Percentiles rank a stretch among this genome's conserved stretches.
These are phyloP conservation scores for Oxycera nigricornis DNA, from an alignment of 2,888 invertebrate species.

Conservation along the genomic window DNA sequence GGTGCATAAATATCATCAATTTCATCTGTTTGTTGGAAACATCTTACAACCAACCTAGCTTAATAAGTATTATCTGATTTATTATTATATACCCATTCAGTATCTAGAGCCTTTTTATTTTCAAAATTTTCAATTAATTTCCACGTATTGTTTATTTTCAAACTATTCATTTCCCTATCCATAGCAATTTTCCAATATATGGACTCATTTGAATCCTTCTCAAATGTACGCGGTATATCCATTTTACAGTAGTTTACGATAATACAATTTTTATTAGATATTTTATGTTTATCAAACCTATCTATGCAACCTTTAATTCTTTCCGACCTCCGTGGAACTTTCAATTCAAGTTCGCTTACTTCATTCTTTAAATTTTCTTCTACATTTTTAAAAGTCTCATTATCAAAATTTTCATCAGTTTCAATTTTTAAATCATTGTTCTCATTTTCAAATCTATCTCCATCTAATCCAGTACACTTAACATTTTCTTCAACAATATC, in stretches of 20 bases:
- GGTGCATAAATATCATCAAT: slow-evolving; percentile 42
- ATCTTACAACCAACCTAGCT: slow-evolving; percentile 43
- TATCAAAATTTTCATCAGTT: slow-evolving; percentile 40
- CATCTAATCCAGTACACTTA: slow-evolving; percentile 46
- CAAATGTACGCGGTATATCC: slow-evolving; percentile 50
- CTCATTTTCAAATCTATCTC: slow-evolving; percentile 41
- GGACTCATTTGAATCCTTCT: slow-evolving; percentile 51
- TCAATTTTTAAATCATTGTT: slow-evolving; percentile 41
- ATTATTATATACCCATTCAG: slow-evolving; percentile 52
- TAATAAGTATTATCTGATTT: slow-evolving; percentile 49
- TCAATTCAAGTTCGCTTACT: not conserved
- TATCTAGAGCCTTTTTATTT: slow-evolving; percentile 51
- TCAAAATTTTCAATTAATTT: slow-evolving; percentile 49
- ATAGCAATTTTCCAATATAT: slow-evolving; percentile 51
- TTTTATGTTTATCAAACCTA: slow-evolving; percentile 48
- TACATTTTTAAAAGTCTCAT: slow-evolving; percentile 31
- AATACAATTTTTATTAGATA: slow-evolving; percentile 47
- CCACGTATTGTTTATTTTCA: slow-evolving; percentile 53
- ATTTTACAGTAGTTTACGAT: slow-evolving; percentile 51
- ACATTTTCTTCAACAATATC: not conserved
- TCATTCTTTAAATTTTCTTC: slow-evolving; percentile 25
- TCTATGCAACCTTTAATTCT: slow-evolving; percentile 42
- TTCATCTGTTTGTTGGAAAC: slow-evolving; percentile 39
- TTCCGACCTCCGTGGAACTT: slow-evolving; percentile 3
- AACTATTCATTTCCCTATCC: slow-evolving; percentile 51